Percentiles rank a stretch among this genome's conserved stretches.
phyloP scores from a whole-genome alignment of 2,113 vertebrate species.

The Crotalus viridis region DNA sequence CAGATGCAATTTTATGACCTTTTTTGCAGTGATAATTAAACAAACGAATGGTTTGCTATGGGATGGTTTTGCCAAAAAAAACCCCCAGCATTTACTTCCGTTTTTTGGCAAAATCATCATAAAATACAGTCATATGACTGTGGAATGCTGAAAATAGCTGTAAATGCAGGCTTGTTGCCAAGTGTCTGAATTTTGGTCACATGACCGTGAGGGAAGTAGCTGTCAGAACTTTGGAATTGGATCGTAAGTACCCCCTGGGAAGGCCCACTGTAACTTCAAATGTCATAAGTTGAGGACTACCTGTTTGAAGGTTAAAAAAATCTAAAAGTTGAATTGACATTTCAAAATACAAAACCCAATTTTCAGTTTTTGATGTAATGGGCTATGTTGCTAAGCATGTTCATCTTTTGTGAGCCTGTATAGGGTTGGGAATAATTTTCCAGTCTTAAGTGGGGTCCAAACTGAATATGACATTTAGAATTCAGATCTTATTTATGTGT shows the following conservation, averaged over 20 bases:
- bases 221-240: not conserved
- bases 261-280: not conserved
- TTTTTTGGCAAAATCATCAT: not conserved
- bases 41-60: not conserved
- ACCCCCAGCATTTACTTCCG: too few relatives aligned
- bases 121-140: not conserved
- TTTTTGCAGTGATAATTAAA: not conserved
- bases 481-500: not conserved
- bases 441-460: not conserved
- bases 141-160: not conserved
- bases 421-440: not conserved
- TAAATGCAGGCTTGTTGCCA: not conserved
- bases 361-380: not conserved
- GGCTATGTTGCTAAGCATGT: not conserved
- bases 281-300: not conserved
- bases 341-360: not conserved
- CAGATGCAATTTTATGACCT: not conserved
- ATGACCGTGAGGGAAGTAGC: not conserved
- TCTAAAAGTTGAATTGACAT: not conserved
- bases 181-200: not conserved
- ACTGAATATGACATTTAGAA: not conserved
- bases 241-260: not conserved
- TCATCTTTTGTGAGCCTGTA: not conserved
- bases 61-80: not conserved
- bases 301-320: not conserved